phyloP scores from a whole-genome alignment of 64 coral and sea anemone genomes.

The Actinia tenebrosa region DNA sequence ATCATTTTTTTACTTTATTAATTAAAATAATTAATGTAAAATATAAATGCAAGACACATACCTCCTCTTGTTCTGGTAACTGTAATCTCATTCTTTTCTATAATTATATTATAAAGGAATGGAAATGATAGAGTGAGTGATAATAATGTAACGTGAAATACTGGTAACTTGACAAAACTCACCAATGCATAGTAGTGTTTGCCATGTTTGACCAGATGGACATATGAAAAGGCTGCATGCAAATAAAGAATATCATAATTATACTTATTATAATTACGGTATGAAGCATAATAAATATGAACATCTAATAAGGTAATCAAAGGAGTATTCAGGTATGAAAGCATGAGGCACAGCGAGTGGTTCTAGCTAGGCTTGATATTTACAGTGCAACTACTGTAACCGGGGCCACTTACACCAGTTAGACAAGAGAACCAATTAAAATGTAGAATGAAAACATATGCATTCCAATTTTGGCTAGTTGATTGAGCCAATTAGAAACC shows the following conservation, averaged over 20 bases:
- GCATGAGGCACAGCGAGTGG: no score
- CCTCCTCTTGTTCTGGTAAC: slow-evolving; percentile 91
- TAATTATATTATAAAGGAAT: not conserved
- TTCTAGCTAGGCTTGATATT: no score
- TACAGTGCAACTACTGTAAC: no score
- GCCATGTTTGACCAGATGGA: slow-evolving; percentile 67
- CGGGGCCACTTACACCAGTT: no score
- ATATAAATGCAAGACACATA: slow-evolving; percentile 9
- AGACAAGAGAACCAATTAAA: no score
- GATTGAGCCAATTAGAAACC: no score
- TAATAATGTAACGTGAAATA: not conserved
- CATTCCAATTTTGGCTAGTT: no score
- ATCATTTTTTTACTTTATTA: not conserved
- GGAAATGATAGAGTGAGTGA: not conserved
- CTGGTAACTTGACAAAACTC: slow-evolving; percentile 1
- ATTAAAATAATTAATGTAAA: not conserved
- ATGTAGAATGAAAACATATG: no score
- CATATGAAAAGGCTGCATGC: slow-evolving; percentile 78
- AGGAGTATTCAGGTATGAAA: no score
- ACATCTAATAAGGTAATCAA: no score
- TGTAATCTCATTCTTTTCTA: slow-evolving; percentile 95
- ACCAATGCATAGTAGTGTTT: slow-evolving; percentile 79
- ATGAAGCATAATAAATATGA: no score
- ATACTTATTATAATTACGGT: no score
- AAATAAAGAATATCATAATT: not conserved